Evolutionary conservation across 1,140 invertebrate genomes (phyloP).

Genomic region (Colletes gigas): DNA sequence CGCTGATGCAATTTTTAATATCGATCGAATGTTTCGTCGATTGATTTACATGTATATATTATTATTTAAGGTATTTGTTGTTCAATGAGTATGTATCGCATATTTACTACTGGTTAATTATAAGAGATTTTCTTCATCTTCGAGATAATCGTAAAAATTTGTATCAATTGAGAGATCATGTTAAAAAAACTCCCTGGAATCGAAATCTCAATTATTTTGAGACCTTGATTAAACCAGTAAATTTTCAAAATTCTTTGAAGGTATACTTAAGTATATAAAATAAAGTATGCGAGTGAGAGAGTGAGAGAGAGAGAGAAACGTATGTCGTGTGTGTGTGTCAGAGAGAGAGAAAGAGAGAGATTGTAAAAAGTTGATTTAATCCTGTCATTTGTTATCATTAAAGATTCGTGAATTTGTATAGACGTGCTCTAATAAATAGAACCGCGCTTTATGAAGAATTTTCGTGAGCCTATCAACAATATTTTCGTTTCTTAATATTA

Average conservation of each 20-base stretch:
- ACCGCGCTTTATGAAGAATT: conserved; percentile 26
- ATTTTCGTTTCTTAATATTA: not conserved
- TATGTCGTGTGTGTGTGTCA: not conserved
- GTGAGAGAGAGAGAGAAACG: not conserved
- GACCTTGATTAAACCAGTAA: conserved; percentile 12
- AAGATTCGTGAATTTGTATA: conserved; percentile 53
- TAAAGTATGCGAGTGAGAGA: not conserved
- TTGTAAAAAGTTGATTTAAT: conserved; percentile 57
- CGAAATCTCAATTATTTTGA: conserved; percentile 25
- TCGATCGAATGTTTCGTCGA: not conserved
- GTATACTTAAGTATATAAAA: conserved; percentile 35
- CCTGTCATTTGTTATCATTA: conserved; percentile 52
- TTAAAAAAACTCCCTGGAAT: conserved; percentile 20
- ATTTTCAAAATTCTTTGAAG: conserved; percentile 23
- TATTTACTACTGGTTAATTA: conserved; percentile 19
- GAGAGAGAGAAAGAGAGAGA: conserved; percentile 16
- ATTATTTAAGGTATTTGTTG: conserved; percentile 48
- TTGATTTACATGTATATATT: conserved; percentile 42
- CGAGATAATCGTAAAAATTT: not conserved
- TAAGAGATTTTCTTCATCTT: conserved; percentile 2
- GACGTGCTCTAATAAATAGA: conserved; percentile 52
- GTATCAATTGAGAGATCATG: conserved; percentile 21
- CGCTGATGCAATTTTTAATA: conserved; percentile 28
- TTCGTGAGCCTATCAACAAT: conserved; percentile 1
- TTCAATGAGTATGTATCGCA: conserved; percentile 26